Base-by-base conservation (phyloP, 92 coral and sea anemone genomes). In the Parazoanthus swiftii region DNA sequence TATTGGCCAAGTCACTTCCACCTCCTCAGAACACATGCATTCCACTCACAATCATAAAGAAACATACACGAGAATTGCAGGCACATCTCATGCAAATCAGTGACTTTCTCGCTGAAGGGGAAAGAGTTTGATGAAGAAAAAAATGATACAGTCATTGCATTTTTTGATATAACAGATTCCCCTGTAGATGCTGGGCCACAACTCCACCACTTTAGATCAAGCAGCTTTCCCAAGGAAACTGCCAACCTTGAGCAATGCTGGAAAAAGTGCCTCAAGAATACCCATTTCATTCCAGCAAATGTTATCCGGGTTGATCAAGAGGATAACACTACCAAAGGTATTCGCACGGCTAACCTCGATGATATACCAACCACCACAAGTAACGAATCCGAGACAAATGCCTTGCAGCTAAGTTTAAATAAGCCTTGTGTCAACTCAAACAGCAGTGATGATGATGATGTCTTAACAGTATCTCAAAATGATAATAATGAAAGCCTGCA, bases 41-140 rank as follows among this genome's bases (percentile, higher is more conserved):
- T 79, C 90, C 90, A 23, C 44, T 88, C 39, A 11, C 85, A 46
- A 63, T 37, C 74, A 77, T 86, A 50, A 29, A 86, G 85, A 86
- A 54, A 65, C 56, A 70, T 56, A 44, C 54, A 54, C 76, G 89
- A 86, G 89, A 86, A 56, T 86, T 83, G 83, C 82, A 86, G 48
- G 82, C 83, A 7, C 81, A 86, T 23, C 63, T 86, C 56, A 39
- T 50, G 75, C 44, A 76, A 56, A 86, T 86, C 43, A 86, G 74
- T 26, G 89, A 76, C 36, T 86, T 76, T 70, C 43, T 26, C 20
- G 23, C 43, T n/a, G 84, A 51, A 77, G 89, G 80, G 26, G 85
- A 79, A 78, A 72, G 29, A 36, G 82, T 74, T 35, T 87, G 85
- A 85, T 87, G 89, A 77, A 72, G 36, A 43, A 87, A 87, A 87